Conservation (phyloP, 2,888 invertebrate genomes). For the Podabrus alpinus region DNA sequence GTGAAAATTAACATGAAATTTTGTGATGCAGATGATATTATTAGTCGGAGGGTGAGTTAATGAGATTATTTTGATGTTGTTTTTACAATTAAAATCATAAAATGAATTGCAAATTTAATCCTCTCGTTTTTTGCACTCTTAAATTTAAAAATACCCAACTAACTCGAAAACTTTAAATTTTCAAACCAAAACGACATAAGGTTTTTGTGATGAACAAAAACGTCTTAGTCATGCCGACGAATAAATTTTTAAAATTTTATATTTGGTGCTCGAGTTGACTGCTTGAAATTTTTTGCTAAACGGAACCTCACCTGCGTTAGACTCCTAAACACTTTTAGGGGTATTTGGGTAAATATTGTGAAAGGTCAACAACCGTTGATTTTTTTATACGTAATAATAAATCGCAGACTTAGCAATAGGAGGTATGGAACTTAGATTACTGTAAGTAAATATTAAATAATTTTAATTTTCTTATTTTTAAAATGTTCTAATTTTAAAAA, state of each 20-base stretch:
- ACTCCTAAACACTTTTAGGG: background rate
- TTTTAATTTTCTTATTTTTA: too few species aligned
- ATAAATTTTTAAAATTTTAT: too few species aligned
- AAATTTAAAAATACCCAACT: background rate
- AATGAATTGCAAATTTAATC: background rate
- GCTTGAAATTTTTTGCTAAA: background rate
- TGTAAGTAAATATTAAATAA: background rate
- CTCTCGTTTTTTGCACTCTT: background rate
- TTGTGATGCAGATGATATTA: conserved; percentile 62
- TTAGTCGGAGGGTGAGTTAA: conserved; percentile 59
- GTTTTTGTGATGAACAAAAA: too few species aligned
- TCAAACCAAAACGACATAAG: too few species aligned
- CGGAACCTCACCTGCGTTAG: background rate
- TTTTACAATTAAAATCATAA: background rate
- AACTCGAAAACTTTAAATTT: too few species aligned
- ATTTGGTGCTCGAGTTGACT: too few species aligned
- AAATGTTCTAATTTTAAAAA: background rate
- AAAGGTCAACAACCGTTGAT: background rate
- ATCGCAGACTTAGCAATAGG: background rate
- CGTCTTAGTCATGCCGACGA: too few species aligned
- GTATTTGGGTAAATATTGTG: background rate
- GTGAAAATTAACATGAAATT: conserved; percentile 28
- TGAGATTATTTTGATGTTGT: background rate
- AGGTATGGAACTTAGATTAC: background rate
- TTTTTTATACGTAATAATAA: background rate